phyloP scores from a whole-genome alignment of 2,888 invertebrate genomes.

The Molanna angustata region DNA sequence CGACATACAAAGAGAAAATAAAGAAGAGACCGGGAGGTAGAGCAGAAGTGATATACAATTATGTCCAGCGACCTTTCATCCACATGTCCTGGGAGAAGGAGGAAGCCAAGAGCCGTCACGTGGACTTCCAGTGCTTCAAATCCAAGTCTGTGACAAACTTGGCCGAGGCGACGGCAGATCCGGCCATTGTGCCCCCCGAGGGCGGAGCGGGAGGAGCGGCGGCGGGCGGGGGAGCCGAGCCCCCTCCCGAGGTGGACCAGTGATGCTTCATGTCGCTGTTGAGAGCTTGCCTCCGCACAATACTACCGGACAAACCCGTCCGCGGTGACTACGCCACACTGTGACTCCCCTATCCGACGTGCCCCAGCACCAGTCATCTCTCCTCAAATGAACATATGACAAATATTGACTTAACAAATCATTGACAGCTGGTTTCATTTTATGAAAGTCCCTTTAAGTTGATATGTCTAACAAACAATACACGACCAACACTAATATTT shows the following conservation, averaged over 20 bases:
- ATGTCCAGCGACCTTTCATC: conserved; percentile 98
- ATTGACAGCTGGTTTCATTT: too few species aligned
- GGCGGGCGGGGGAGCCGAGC: conserved; percentile 1
- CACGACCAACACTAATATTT: too few species aligned
- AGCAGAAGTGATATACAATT: conserved; percentile 98
- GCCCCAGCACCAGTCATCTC: too few species aligned
- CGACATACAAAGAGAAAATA: conserved; percentile 98
- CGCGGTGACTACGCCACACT: conserved; percentile 1
- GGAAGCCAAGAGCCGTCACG: conserved; percentile 97
- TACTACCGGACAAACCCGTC: neutral
- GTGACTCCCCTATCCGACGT: too few species aligned
- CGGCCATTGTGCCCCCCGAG: conserved; percentile 67
- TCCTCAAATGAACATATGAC: too few species aligned
- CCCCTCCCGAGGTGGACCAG: conserved; percentile 34
- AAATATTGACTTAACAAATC: too few species aligned
- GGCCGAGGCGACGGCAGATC: conserved; percentile 92
- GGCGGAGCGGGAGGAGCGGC: conserved; percentile 40
- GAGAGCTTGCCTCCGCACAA: neutral
- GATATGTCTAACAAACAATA: too few species aligned
- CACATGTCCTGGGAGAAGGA: conserved; percentile 99
- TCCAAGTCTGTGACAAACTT: conserved; percentile 97
- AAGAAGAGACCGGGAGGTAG: conserved; percentile 92
- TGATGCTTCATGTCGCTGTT: conserved; percentile 34
- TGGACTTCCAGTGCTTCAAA: conserved; percentile 98
- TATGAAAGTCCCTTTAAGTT: too few species aligned